Evolutionary conservation across 1,140 invertebrate species (phyloP).

Genomic region (Drosophila tsacasi): DNA sequence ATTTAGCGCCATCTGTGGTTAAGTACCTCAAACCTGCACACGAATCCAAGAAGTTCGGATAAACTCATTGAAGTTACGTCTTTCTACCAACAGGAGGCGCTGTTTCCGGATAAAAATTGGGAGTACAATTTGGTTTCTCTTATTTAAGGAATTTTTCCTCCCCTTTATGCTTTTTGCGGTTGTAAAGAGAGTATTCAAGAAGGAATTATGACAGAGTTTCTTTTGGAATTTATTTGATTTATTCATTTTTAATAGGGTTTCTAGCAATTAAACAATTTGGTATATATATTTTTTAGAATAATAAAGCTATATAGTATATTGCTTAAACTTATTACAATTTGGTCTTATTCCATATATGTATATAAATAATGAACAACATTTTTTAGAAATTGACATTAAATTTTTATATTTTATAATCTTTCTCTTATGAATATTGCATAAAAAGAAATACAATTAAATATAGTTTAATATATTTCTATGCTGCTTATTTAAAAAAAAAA

Average conservation of each 20-base stretch:
- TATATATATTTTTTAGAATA: neutral
- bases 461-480: neutral
- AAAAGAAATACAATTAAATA: neutral
- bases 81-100: neutral
- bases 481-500: no score
- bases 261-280: no score
- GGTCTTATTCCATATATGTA: neutral
- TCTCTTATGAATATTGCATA: neutral
- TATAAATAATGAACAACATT: neutral
- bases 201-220: neutral
- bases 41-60: conserved; percentile 5
- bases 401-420: neutral
- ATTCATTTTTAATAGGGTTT: neutral
- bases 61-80: neutral
- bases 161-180: neutral
- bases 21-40: neutral
- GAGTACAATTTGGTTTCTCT: neutral
- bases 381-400: neutral
- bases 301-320: neutral
- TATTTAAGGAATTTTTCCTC: conserved; percentile 2
- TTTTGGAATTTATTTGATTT: neutral
- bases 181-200: neutral
- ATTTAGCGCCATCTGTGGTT: conserved; percentile 1
- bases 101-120: conserved; percentile 10
- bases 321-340: neutral